Conservation (phyloP, 2,797 vertebrate species). For the Momotus momota region DNA sequence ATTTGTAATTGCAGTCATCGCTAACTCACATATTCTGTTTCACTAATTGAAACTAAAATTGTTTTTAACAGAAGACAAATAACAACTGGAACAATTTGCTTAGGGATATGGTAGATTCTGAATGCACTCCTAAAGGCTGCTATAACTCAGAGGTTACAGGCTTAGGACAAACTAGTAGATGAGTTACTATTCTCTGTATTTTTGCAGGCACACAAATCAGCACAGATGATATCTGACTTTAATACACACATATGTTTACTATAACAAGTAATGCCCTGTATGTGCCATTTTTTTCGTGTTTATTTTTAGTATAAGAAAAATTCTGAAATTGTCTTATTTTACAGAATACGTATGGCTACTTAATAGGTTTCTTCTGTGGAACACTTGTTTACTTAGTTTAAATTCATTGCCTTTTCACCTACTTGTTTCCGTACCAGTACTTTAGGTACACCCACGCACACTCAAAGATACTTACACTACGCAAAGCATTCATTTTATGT, state of each 20-base stretch:
- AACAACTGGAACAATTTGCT: background rate
- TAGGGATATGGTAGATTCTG: background rate
- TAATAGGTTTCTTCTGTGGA: background rate
- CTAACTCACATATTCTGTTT: background rate
- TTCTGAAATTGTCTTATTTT: background rate
- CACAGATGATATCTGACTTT: background rate
- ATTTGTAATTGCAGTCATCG: background rate
- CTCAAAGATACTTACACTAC: background rate
- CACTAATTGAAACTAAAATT: background rate
- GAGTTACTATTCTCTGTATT: background rate
- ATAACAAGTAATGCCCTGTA: background rate
- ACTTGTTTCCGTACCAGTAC: background rate
- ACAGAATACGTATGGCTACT: background rate
- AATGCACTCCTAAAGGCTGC: background rate
- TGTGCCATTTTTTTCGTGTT: background rate
- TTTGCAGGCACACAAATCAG: background rate
- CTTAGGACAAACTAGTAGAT: background rate
- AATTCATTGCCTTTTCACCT: background rate
- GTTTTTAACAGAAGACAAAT: background rate
- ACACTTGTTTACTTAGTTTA: background rate
- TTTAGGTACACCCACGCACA: background rate
- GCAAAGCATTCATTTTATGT: background rate
- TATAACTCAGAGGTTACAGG: background rate
- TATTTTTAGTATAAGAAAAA: background rate
- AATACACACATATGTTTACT: background rate